These are phyloP conservation scores for Patella depressa DNA, from an alignment of 2,888 invertebrate species.

Conservation along the genomic window DNA sequence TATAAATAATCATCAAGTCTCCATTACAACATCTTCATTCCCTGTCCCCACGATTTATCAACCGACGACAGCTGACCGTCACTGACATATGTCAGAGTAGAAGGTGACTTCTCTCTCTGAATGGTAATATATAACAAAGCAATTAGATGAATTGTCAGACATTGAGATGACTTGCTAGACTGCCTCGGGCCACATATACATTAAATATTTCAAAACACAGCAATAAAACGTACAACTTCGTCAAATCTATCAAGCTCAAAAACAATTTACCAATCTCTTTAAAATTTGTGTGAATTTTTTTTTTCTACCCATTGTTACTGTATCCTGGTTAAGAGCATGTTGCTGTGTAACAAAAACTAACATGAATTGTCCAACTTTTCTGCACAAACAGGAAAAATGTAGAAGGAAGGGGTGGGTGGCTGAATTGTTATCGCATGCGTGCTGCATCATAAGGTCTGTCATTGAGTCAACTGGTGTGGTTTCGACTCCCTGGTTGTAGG, in stretches of 20 bases:
- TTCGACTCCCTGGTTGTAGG: no score
- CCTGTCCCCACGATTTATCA: conserved; percentile 28
- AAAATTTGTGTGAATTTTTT: not conserved
- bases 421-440: no score
- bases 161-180: not conserved
- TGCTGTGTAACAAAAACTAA: no score
- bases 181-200: not conserved
- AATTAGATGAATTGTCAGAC: not conserved
- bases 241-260: conserved; percentile 2
- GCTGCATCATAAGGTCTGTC: no score
- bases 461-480: no score
- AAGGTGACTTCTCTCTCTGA: conserved; percentile 2
- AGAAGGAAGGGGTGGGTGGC: no score
- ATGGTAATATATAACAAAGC: not conserved
- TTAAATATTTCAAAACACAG: not conserved
- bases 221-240: not conserved
- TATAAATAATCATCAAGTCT: not conserved
- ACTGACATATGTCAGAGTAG: conserved; percentile 28
- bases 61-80: conserved; percentile 17
- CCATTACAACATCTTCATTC: conserved; percentile 9
- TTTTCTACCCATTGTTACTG: not conserved
- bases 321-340: no score
- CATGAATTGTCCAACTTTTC: no score
- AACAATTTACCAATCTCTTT: conserved; percentile 7
- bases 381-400: no score